A percentile compares a stretch with the other conserved stretches of the same genome.
phyloP scores from a whole-genome alignment of 2,888 invertebrate genomes.

The Vesta saturnalis region DNA sequence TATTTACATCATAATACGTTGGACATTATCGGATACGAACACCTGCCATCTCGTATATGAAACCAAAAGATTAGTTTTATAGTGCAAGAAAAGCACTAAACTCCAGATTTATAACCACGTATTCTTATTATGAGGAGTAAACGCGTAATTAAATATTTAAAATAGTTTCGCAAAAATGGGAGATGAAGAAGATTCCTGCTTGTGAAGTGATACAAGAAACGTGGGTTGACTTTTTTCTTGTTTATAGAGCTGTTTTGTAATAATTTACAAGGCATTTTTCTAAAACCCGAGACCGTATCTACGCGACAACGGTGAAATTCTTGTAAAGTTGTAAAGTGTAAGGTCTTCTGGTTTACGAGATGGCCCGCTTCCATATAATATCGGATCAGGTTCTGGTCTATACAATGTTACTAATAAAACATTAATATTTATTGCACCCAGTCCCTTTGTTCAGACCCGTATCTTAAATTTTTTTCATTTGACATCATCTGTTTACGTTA shows the following conservation, averaged over 20 bases:
- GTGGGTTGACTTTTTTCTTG: conserved; percentile 22
- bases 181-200: conserved; percentile 12
- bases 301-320: conserved; percentile 55
- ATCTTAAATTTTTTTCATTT: conserved; percentile 13
- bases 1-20: conserved; percentile 42
- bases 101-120: conserved; percentile 30
- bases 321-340: conserved; percentile 45
- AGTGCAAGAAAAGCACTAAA: conserved; percentile 33
- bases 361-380: conserved; percentile 53
- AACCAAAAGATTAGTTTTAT: conserved; percentile 32
- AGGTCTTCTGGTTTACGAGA: conserved; percentile 49
- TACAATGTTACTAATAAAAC: conserved; percentile 36
- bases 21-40: conserved; percentile 39
- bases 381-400: conserved; percentile 46
- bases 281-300: conserved; percentile 51
- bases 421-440: conserved; percentile 35
- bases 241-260: conserved; percentile 25
- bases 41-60: conserved; percentile 38
- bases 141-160: conserved; percentile 22
- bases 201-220: conserved; percentile 13
- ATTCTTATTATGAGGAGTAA: conserved; percentile 11
- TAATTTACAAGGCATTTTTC: conserved; percentile 37
- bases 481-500: conserved; percentile 13
- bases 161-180: conserved; percentile 10
- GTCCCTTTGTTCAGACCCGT: conserved; percentile 28